Percentiles rank a stretch among this genome's conserved stretches.
Conservation (phyloP, 2,888 invertebrate genomes). For the Luperina testacea region DNA sequence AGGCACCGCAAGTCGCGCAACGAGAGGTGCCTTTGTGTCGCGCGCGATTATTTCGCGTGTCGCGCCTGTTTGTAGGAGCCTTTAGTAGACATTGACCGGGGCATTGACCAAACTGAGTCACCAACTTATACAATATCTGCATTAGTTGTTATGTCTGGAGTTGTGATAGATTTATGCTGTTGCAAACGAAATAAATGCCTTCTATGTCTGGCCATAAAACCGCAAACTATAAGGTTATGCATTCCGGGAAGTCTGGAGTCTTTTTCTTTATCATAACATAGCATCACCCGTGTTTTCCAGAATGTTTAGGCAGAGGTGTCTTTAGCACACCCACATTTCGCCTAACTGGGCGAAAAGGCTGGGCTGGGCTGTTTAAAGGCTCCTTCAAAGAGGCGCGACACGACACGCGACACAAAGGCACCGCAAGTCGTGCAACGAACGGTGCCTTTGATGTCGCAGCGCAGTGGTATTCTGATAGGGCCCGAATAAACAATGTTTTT, state of each 20-base stretch:
- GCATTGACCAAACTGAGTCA: constrained; percentile 39
- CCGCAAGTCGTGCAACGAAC: fast-evolving
- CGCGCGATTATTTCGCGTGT: too few species aligned
- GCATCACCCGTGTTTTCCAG: neutral
- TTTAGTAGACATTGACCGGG: neutral
- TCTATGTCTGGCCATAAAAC: constrained; percentile 20
- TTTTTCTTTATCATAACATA: neutral
- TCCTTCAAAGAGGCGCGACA: too few species aligned
- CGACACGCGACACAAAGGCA: too few species aligned
- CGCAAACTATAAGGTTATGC: neutral
- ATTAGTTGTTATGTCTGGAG: constrained; percentile 14
- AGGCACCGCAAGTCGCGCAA: too few species aligned
- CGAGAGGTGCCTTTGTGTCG: too few species aligned
- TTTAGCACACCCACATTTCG: too few species aligned
- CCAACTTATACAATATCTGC: constrained; percentile 9
- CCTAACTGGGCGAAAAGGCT: too few species aligned
- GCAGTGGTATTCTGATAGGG: too few species aligned
- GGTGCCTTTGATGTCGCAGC: too few species aligned
- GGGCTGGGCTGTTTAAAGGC: too few species aligned
- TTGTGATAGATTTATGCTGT: constrained; percentile 10
- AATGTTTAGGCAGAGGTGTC: neutral
- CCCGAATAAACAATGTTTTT: too few species aligned
- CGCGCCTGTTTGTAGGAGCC: too few species aligned
- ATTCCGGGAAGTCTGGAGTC: neutral
- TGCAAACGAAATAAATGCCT: constrained; percentile 26